phyloP scores from a whole-genome alignment of 2,797 vertebrate species.

The Adelosebastes latens region DNA sequence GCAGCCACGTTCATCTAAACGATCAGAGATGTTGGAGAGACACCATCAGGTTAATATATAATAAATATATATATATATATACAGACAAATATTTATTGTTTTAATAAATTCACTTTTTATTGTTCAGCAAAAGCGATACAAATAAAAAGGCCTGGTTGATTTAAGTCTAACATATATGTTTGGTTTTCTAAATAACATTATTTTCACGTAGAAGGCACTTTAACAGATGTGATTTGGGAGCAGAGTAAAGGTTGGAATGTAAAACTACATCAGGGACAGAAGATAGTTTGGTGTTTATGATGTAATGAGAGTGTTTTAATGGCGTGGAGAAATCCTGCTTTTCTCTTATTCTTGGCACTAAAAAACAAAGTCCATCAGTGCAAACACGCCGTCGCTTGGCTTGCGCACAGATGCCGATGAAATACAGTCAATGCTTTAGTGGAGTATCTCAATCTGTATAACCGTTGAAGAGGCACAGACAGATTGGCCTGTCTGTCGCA shows the following conservation, averaged over 20 bases:
- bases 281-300: neutral
- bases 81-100: neutral
- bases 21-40: neutral
- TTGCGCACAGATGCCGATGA: neutral
- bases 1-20: conserved; percentile 5
- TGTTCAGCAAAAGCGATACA: conserved; percentile 56
- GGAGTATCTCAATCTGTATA: neutral
- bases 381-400: neutral
- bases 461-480: neutral
- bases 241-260: conserved; percentile 25
- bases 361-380: neutral
- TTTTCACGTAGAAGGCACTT: conserved; percentile 67
- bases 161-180: conserved; percentile 14
- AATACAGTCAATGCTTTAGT: neutral
- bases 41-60: neutral
- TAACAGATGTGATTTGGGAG: conserved; percentile 5
- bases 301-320: neutral
- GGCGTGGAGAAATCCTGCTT: neutral
- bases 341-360: conserved; percentile 33
- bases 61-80: neutral
- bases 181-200: conserved; percentile 32
- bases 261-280: conserved; percentile 12
- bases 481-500: neutral
- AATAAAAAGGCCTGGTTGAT: conserved; percentile 49
- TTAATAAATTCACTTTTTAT: conserved; percentile 65